Conservation (phyloP, 2,888 invertebrate species). For the Melinopterus prodromus region DNA sequence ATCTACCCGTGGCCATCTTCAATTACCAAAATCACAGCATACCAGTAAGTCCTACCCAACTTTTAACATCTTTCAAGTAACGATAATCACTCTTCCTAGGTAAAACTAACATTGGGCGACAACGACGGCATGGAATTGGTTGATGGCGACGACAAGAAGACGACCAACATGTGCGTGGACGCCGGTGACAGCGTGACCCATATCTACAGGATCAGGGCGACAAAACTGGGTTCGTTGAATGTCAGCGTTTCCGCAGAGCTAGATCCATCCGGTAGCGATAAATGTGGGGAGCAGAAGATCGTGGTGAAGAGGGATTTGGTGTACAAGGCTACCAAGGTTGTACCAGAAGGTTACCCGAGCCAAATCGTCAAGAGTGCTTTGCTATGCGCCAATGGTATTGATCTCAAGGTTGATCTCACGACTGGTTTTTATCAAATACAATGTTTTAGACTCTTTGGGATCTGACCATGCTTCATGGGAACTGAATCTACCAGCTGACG, state of each 20-base stretch:
- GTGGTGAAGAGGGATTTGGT: slow-evolving; percentile 66
- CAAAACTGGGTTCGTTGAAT: slow-evolving; percentile 57
- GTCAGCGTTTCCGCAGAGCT: slow-evolving; percentile 63
- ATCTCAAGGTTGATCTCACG: neutral
- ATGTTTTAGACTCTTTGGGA: slow-evolving; percentile 46
- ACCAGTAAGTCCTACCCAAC: slow-evolving; percentile 63
- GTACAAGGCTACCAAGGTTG: slow-evolving; percentile 68
- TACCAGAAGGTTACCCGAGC: slow-evolving; percentile 76
- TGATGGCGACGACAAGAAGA: slow-evolving; percentile 45
- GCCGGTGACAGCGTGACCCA: slow-evolving; percentile 53
- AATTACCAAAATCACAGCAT: slow-evolving; percentile 76
- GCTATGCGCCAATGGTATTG: slow-evolving; percentile 68
- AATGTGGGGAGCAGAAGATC: slow-evolving; percentile 61
- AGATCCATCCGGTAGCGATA: slow-evolving; percentile 58
- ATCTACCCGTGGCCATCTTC: slow-evolving; percentile 73
- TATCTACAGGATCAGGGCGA: slow-evolving; percentile 52
- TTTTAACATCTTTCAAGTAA: neutral
- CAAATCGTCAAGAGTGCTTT: slow-evolving; percentile 72
- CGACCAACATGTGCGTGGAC: slow-evolving; percentile 52
- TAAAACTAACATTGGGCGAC: slow-evolving; percentile 51
- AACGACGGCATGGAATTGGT: slow-evolving; percentile 50
- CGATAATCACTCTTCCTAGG: slow-evolving; percentile 40
- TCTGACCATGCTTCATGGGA: slow-evolving; percentile 57
- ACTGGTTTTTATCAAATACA: neutral
- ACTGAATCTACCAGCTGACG: slow-evolving; percentile 62